phyloP scores from a whole-genome alignment of 2,797 vertebrate species.

The Notamacropus eugenii region DNA sequence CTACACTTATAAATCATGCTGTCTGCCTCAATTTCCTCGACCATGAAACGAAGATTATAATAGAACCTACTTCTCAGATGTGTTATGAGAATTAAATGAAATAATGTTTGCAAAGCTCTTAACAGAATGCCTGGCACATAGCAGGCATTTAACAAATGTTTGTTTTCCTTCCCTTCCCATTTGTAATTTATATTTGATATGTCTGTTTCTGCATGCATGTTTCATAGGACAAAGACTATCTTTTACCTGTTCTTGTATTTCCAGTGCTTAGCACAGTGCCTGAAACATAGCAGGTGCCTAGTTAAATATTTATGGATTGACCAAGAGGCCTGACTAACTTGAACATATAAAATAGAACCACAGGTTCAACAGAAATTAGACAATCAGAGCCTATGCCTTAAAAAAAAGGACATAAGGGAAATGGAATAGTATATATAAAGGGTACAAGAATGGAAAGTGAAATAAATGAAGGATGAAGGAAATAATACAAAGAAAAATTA shows the following conservation, averaged over 20 bases:
- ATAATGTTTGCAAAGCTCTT: background rate
- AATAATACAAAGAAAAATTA: background rate
- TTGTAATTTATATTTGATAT: background rate
- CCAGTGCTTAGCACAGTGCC: background rate
- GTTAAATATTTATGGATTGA: background rate
- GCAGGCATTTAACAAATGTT: background rate
- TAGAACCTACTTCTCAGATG: background rate
- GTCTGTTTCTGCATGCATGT: background rate
- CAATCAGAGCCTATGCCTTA: background rate
- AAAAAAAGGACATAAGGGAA: background rate
- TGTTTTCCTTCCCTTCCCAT: background rate
- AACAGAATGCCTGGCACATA: background rate
- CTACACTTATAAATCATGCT: background rate
- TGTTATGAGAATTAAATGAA: background rate
- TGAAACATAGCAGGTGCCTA: background rate
- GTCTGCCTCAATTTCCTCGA: background rate
- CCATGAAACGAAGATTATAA: too few relatives aligned
- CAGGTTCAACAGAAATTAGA: constrained; percentile 33
- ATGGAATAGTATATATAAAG: background rate
- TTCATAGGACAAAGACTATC: background rate
- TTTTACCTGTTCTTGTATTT: background rate
- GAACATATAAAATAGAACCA: background rate
- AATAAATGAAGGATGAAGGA: background rate
- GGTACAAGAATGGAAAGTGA: background rate
- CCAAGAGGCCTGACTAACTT: background rate